Evolutionary conservation across 1,140 invertebrate genomes (phyloP), one percentile per base, ranked within the genome.

Genomic region (Mya arenaria): DNA sequence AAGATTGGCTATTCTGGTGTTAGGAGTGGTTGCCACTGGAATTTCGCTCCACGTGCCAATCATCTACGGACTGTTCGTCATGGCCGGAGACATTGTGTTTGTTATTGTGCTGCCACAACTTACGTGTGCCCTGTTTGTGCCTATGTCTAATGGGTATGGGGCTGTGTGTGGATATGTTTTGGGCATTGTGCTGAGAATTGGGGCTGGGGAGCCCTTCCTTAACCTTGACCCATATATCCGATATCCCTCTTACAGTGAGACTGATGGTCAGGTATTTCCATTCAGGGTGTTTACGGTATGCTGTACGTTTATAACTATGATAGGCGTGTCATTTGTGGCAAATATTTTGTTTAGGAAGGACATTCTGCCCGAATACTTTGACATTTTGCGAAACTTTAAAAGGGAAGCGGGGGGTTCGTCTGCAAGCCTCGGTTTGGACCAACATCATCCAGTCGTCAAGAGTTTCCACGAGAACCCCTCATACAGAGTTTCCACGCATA

Each of bases 71-170:
- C 52, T 92, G 34, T 92, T 91, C 72, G 87, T 91, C 25, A 78
- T 92, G 25, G 91, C 91, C 37, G 91, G 90, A 15, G 91, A 92
- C 63, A 85, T 92, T 58, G 90, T 91, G 4, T 92, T 89, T 85
- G 91, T 91, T 37, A 91, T 90, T 62, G 78, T 92, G 19, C 66
- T 92, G 1, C 91, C 91, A 3, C 91, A 91, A 74, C 83, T 92
- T 23, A 88, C 88, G 13, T 89, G 86, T 83, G 85, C 86, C 1
- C 77, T 92, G 8, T 91, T 89, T 73, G 62, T 89, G 0, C 84
- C 84, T 37, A 83, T 83, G 37, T 84, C 88, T 19, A 91, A 90
- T 60, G 52, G 34, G 0, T 87, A 90, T 28, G 91, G 90, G 1
- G 79, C 90, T 13, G 39, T 89, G 2, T 44, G 52, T 19, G 91